Percentiles rank a stretch among this genome's conserved stretches.
Evolutionary conservation across 2,888 invertebrate species (phyloP).

Genomic region (Vannuccia rotundouncinata): DNA sequence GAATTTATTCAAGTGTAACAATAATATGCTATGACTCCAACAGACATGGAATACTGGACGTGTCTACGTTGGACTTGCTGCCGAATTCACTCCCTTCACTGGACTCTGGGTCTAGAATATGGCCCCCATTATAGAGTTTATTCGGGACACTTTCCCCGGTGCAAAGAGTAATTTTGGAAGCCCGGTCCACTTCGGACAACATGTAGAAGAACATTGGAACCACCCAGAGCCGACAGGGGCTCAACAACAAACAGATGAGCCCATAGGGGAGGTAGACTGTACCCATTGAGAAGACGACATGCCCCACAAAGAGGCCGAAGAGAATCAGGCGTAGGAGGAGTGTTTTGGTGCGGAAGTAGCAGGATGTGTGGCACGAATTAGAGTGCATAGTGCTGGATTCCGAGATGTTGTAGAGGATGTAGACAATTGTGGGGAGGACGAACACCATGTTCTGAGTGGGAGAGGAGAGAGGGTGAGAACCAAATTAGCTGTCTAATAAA

Average conservation of each 20-base stretch:
- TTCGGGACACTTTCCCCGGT: no score
- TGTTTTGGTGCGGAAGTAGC: not conserved
- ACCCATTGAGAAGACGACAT: not conserved
- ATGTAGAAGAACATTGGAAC: not conserved
- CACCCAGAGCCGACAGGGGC: constrained; percentile 15
- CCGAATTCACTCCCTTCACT: no score
- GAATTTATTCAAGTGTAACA: no score
- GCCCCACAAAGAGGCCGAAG: not conserved
- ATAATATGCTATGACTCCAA: no score
- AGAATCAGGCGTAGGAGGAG: not conserved
- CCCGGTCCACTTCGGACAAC: not conserved
- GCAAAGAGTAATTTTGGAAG: no score
- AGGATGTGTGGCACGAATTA: not conserved
- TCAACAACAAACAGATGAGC: not conserved
- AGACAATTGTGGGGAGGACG: not conserved
- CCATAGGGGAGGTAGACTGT: not conserved
- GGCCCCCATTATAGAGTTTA: no score
- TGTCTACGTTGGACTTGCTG: no score
- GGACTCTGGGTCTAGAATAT: no score
- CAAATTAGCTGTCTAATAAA: not conserved
- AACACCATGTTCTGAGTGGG: not conserved
- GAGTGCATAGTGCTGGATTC: not conserved
- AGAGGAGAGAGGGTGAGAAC: not conserved
- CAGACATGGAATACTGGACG: no score
- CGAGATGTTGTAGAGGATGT: not conserved